Evolutionary conservation across 2,797 vertebrate genomes (phyloP).

Genomic region (Potorous gilbertii): DNA sequence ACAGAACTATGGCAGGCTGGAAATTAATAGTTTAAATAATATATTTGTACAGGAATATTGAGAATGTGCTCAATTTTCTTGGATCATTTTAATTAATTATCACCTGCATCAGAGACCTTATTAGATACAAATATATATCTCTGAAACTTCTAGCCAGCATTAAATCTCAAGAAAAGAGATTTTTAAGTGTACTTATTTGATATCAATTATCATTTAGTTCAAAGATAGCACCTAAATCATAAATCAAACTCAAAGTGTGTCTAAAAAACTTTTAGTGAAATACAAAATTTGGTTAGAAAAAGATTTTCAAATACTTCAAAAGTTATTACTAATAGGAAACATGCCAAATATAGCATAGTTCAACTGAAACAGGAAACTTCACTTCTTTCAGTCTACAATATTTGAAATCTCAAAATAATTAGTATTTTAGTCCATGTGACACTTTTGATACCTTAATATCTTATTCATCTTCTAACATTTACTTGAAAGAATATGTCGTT

Average conservation of each 20-base stretch:
- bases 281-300: neutral
- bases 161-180: too few relatives aligned
- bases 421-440: neutral
- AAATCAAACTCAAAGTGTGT: neutral
- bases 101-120: too few relatives aligned
- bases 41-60: too few relatives aligned
- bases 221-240: neutral
- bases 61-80: too few relatives aligned
- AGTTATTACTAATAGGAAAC: neutral
- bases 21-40: too few relatives aligned
- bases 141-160: too few relatives aligned
- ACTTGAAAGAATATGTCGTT: neutral
- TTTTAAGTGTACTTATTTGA: too few relatives aligned
- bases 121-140: too few relatives aligned
- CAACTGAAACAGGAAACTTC: neutral
- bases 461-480: neutral
- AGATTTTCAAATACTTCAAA: neutral
- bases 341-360: neutral
- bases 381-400: neutral
- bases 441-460: neutral
- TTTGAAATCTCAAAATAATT: too few relatives aligned
- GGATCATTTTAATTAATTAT: too few relatives aligned
- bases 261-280: neutral
- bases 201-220: too few relatives aligned
- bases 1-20: too few relatives aligned